These are phyloP conservation scores for Ostrea denselamellosa DNA, from an alignment of 1,140 invertebrate genomes.

Conservation along the genomic window DNA sequence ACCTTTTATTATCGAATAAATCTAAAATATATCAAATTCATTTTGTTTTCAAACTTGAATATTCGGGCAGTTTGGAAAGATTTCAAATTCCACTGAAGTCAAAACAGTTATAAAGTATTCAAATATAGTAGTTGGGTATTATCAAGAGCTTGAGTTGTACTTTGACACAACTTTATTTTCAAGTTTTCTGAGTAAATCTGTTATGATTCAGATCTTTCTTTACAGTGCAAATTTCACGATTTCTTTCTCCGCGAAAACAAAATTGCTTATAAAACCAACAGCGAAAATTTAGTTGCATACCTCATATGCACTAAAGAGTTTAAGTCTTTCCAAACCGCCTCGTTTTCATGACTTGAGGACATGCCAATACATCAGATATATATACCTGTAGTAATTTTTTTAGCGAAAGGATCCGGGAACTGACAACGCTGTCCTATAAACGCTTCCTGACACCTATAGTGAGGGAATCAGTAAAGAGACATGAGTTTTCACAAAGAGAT, in stretches of 20 bases:
- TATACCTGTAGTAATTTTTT: constrained; percentile 35
- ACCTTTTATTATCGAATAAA: background rate
- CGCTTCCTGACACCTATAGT: constrained; percentile 35
- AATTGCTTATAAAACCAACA: background rate
- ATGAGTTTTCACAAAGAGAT: constrained; percentile 26
- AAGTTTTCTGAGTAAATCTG: too few species aligned
- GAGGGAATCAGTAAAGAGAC: constrained; percentile 22
- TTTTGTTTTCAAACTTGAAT: background rate
- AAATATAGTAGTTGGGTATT: too few species aligned
- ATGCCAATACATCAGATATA: constrained; percentile 20
- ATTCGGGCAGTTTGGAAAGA: background rate
- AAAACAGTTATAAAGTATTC: too few species aligned
- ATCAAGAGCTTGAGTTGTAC: too few species aligned
- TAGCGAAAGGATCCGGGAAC: constrained; percentile 19
- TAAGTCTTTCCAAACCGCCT: constrained; percentile 5
- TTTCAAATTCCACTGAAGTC: background rate
- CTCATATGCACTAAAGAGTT: background rate
- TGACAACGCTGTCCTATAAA: constrained; percentile 38
- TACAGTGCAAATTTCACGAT: too few species aligned
- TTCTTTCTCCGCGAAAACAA: too few species aligned
- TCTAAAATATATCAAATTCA: background rate
- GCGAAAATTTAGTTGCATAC: background rate
- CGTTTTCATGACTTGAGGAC: background rate
- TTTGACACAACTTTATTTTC: too few species aligned
- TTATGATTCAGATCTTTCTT: too few species aligned